Evolutionary conservation across 2,888 invertebrate genomes (phyloP).

Genomic region (Drepanosiphum platanoidis): DNA sequence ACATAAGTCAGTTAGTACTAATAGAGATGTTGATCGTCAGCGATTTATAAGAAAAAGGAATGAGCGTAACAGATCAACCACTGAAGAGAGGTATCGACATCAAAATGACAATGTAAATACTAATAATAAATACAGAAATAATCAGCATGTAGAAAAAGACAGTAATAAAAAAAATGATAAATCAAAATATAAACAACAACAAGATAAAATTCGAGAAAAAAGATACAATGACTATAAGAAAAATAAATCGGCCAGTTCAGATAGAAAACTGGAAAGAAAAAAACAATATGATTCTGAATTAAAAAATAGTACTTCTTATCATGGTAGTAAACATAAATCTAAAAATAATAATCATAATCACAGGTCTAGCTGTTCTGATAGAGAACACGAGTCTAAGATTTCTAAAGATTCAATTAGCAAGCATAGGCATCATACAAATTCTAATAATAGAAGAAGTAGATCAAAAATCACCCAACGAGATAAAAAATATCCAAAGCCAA

Average conservation of each 20-base stretch:
- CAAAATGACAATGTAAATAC: slow-evolving; percentile 12
- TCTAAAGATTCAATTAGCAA: slow-evolving; percentile 63
- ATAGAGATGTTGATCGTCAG: background rate
- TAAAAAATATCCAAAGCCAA: slow-evolving; percentile 5
- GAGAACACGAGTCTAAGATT: slow-evolving; percentile 15
- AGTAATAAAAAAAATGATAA: background rate
- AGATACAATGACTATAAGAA: slow-evolving; percentile 54
- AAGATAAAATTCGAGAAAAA: slow-evolving; percentile 34
- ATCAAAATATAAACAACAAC: background rate
- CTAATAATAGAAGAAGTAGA: background rate
- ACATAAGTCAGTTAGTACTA: slow-evolving; percentile 14
- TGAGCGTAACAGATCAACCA: slow-evolving; percentile 19
- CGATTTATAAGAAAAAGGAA: slow-evolving; percentile 11
- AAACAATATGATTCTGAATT: slow-evolving; percentile 65
- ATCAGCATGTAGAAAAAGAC: slow-evolving; percentile 24
- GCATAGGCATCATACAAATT: background rate
- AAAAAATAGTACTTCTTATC: too few species aligned
- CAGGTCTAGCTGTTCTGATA: slow-evolving; percentile 39
- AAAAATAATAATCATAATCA: slow-evolving; percentile 40
- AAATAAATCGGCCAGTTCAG: slow-evolving; percentile 57
- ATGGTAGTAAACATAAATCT: slow-evolving; percentile 1
- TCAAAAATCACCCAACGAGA: slow-evolving; percentile 1
- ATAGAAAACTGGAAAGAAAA: slow-evolving; percentile 63
- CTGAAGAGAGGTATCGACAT: slow-evolving; percentile 16
- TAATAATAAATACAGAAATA: slow-evolving; percentile 54